phyloP scores from a whole-genome alignment of 92 coral and sea anemone genomes.

The Galaxea fascicularis region DNA sequence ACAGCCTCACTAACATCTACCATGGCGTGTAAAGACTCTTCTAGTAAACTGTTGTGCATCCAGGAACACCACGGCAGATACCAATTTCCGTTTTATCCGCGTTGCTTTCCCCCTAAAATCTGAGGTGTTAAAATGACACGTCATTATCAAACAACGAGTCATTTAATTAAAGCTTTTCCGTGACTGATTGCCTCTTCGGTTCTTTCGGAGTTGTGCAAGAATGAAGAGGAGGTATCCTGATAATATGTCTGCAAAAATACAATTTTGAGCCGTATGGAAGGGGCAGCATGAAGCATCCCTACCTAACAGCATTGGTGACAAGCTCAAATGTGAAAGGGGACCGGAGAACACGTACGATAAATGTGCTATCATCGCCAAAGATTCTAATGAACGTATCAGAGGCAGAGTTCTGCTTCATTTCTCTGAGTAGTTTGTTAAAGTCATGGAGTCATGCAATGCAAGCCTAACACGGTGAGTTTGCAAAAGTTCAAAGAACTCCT shows the following conservation, averaged over 20 bases:
- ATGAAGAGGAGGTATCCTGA: conserved; percentile 28
- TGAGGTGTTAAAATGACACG: conserved; percentile 25
- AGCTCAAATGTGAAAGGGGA: conserved; percentile 33
- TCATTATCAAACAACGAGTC: conserved; percentile 17
- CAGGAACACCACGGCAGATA: conserved; percentile 15
- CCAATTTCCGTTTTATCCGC: conserved; percentile 13
- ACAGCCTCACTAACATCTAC: conserved; percentile 18
- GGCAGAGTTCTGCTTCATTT: conserved; percentile 11
- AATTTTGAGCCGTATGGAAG: conserved; percentile 23
- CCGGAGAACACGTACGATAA: conserved; percentile 24
- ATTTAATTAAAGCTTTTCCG: conserved; percentile 19
- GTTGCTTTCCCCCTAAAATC: conserved; percentile 4
- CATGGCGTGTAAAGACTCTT: neutral
- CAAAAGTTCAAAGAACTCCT: neutral
- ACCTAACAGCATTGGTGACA: conserved; percentile 33
- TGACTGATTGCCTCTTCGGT: conserved; percentile 18
- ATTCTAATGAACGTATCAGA: conserved; percentile 3
- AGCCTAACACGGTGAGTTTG: conserved; percentile 9
- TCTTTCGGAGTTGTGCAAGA: conserved; percentile 10
- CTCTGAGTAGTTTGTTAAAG: conserved; percentile 7
- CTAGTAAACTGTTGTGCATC: neutral
- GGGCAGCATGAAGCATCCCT: conserved; percentile 27
- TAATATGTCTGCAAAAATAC: conserved; percentile 30
- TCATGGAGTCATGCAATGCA: conserved; percentile 1
- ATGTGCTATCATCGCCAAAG: conserved; percentile 14